Percentiles rank a stretch among this genome's conserved stretches.
These are phyloP conservation scores for Solea solea DNA, from an alignment of 2,113 vertebrate species.

Conservation along the genomic window DNA sequence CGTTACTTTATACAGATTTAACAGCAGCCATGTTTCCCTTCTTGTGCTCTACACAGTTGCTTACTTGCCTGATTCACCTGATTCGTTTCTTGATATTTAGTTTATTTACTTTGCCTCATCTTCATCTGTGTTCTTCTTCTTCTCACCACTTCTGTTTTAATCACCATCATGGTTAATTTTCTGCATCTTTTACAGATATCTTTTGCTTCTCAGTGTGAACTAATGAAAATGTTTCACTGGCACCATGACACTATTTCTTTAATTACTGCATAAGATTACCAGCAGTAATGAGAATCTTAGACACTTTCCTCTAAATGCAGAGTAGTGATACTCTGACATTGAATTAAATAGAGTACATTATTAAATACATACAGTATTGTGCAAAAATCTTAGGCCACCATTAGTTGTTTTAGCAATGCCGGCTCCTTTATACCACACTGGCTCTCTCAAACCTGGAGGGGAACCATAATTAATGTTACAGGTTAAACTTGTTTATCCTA, in stretches of 20 bases:
- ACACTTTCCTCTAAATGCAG: neutral
- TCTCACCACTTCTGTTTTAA: neutral
- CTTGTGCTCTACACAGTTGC: neutral
- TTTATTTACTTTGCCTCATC: neutral
- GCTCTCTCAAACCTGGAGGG: no score
- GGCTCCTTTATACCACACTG: no score
- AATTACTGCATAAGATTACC: constrained; percentile 7
- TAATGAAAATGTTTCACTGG: constrained; percentile 15
- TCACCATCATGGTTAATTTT: constrained; percentile 14
- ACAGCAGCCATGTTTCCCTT: neutral
- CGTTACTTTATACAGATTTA: neutral
- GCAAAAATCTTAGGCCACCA: no score
- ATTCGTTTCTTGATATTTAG: neutral
- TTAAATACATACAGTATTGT: neutral
- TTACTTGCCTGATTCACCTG: neutral
- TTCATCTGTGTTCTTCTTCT: constrained; percentile 1
- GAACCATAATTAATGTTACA: no score
- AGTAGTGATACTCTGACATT: neutral
- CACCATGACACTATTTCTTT: neutral
- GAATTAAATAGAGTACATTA: neutral
- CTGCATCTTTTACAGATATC: neutral
- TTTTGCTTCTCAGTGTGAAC: neutral
- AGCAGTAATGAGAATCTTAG: neutral
- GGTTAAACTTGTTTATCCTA: no score
- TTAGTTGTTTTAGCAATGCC: no score